These are phyloP conservation scores for Gasterosteus nipponicus DNA, from an alignment of 2,113 vertebrate species.

Conservation along the genomic window DNA sequence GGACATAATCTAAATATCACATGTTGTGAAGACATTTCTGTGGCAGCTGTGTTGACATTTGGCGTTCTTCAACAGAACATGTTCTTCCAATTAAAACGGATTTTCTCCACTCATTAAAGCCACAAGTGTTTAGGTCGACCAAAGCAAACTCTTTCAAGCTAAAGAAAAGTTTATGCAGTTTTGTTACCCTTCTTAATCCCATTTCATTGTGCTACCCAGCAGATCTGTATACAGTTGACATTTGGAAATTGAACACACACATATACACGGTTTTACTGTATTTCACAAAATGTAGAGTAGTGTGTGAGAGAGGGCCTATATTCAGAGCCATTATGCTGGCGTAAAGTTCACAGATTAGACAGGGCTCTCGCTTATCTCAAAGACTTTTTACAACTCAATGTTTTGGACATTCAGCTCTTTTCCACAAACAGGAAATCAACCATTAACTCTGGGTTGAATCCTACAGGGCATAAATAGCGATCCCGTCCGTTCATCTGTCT, in stretches of 20 bases:
- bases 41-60: not conserved
- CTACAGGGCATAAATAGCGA: slow-evolving; percentile 35
- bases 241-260: slow-evolving; percentile 13
- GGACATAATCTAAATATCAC: not conserved
- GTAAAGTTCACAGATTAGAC: slow-evolving; percentile 34
- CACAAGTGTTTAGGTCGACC: slow-evolving; percentile 9
- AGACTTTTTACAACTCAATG: slow-evolving; percentile 27
- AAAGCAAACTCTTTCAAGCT: not conserved
- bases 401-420: slow-evolving; percentile 42
- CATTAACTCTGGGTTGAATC: slow-evolving; percentile 50
- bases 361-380: slow-evolving; percentile 31
- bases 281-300: slow-evolving; percentile 12
- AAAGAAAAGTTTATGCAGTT: slow-evolving; percentile 14
- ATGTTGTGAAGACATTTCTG: not conserved
- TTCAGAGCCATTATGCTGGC: slow-evolving; percentile 10
- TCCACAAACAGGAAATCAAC: slow-evolving; percentile 21
- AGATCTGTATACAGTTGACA: slow-evolving; percentile 14
- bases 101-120: not conserved
- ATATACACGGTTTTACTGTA: not conserved
- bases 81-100: slow-evolving; percentile 10
- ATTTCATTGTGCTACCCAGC: slow-evolving; percentile 7
- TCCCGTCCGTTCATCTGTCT: not conserved
- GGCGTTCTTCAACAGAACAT: not conserved
- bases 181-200: slow-evolving; percentile 3
- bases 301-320: slow-evolving; percentile 17